Evolutionary conservation across 2,797 vertebrate genomes (phyloP).

Genomic region (Rhinichthys osculus): DNA sequence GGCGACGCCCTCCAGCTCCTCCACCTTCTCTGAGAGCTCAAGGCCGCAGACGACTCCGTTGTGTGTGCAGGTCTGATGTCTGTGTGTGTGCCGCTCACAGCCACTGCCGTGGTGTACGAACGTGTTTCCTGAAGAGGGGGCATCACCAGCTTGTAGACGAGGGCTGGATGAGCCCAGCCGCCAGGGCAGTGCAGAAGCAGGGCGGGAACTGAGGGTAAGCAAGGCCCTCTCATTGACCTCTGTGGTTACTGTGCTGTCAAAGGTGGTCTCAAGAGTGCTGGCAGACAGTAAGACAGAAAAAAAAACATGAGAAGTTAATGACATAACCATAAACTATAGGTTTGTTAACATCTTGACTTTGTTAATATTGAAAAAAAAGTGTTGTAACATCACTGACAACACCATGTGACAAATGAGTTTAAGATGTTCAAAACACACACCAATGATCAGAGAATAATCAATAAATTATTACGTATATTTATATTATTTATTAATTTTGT

Average conservation of each 20-base stretch:
- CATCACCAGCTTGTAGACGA: constrained; percentile 86
- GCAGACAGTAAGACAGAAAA: constrained; percentile 8
- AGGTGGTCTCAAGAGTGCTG: constrained; percentile 87
- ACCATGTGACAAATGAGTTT: neutral
- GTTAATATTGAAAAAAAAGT: neutral
- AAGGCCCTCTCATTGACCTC: constrained; percentile 83
- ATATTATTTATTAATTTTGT: no score
- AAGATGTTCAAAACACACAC: no score
- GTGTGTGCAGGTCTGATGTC: constrained; percentile 73
- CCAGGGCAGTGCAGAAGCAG: constrained; percentile 81
- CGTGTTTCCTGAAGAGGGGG: constrained; percentile 79
- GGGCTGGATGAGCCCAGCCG: constrained; percentile 83
- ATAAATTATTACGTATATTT: no score
- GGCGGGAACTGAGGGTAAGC: constrained; percentile 76
- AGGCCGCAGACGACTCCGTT: constrained; percentile 71
- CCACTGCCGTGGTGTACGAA: constrained; percentile 62
- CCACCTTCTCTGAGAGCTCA: constrained; percentile 76
- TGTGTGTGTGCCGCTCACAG: constrained; percentile 60
- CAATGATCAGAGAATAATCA: no score
- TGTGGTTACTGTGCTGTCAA: constrained; percentile 84
- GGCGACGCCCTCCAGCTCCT: constrained; percentile 75
- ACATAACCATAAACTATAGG: neutral
- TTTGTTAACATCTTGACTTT: neutral
- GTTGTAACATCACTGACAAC: neutral
- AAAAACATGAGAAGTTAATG: neutral